These are phyloP conservation scores for Lepidurus couesii DNA, from an alignment of 1,140 invertebrate species.

Conservation along the genomic window DNA sequence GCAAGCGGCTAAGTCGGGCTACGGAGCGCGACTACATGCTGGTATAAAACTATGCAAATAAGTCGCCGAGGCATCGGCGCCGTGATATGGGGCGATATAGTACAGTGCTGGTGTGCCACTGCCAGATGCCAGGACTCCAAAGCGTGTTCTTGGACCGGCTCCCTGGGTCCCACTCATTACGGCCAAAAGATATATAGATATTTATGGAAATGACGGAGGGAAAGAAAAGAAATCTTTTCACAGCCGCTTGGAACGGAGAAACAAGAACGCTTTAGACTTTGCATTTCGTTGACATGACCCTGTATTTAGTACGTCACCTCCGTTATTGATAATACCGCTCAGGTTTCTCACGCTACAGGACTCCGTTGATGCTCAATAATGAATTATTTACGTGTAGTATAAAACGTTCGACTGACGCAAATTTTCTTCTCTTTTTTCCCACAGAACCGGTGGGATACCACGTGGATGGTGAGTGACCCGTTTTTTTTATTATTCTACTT, in stretches of 20 bases:
- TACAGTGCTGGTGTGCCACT: background rate
- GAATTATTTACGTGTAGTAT: background rate
- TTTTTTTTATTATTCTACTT: background rate
- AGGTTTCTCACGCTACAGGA: too few relatives aligned
- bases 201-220: background rate
- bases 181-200: background rate
- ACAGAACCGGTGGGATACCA: background rate
- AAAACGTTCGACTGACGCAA: background rate
- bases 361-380: background rate
- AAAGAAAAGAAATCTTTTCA: background rate
- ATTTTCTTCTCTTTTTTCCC: background rate
- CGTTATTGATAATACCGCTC: too few relatives aligned
- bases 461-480: background rate
- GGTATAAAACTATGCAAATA: conserved; percentile 3
- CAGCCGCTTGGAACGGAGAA: too few relatives aligned
- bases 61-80: background rate
- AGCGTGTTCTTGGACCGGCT: too few relatives aligned
- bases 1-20: background rate
- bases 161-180: too few relatives aligned
- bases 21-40: background rate
- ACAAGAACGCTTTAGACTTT: too few relatives aligned
- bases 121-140: too few relatives aligned
- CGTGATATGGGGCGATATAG: background rate
- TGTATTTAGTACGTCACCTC: too few relatives aligned
- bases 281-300: too few relatives aligned